Percentiles rank a stretch among this genome's conserved stretches.
phyloP scores from a whole-genome alignment of 2,113 vertebrate species.

The Brachypodius melanocephalos region DNA sequence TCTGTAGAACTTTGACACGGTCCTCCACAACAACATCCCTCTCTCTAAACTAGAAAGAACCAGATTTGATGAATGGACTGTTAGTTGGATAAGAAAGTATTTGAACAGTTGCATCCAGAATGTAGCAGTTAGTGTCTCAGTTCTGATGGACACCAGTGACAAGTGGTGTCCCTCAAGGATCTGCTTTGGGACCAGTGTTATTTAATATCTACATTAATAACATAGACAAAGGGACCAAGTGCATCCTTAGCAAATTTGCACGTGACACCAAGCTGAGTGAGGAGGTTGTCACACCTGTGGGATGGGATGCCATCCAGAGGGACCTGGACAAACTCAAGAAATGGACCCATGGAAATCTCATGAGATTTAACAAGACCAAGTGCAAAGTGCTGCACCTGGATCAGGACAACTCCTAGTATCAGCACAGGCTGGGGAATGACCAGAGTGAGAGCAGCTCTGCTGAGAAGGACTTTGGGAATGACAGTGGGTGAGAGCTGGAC shows the following conservation, averaged over 20 bases:
- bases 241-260: neutral
- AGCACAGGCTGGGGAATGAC: neutral
- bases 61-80: neutral
- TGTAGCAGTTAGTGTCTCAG: neutral
- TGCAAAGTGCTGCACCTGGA: neutral
- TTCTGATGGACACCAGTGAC: neutral
- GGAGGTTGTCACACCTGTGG: neutral
- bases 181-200: rapidly evolving
- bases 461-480: neutral
- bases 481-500: neutral
- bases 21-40: neutral
- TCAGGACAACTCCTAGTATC: rapidly evolving
- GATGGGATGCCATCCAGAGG: neutral
- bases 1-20: neutral
- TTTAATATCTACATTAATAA: neutral
- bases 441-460: neutral
- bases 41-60: neutral
- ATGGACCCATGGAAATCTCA: neutral
- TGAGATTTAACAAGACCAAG: neutral
- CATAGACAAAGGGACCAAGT: neutral
- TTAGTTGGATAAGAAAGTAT: neutral
- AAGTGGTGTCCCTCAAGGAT: neutral
- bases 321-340: neutral
- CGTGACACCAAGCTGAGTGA: neutral
- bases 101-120: neutral